These are phyloP conservation scores for Heliothis virescens DNA, from an alignment of 1,140 invertebrate species.

Conservation along the genomic window DNA sequence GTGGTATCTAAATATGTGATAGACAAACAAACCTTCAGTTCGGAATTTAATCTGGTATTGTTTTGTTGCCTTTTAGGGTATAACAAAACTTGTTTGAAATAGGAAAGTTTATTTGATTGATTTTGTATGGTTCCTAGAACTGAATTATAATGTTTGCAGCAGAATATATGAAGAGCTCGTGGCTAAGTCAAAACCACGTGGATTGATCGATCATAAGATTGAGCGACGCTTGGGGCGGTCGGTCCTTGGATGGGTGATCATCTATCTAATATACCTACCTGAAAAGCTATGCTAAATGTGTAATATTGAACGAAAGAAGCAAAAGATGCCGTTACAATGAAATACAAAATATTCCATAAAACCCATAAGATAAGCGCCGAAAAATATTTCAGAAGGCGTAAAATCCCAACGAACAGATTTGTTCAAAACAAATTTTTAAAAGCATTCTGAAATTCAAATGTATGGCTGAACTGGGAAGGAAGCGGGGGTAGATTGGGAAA, in stretches of 20 bases:
- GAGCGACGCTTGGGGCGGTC: too few relatives aligned
- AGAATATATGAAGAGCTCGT: too few relatives aligned
- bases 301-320: too few relatives aligned
- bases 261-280: too few relatives aligned
- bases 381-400: background rate
- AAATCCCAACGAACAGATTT: constrained; percentile 1
- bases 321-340: background rate
- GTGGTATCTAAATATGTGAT: constrained; percentile 6
- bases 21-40: background rate
- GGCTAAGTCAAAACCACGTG: too few relatives aligned
- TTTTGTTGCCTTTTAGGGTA: background rate
- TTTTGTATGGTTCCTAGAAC: background rate
- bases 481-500: background rate
- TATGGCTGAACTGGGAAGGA: background rate
- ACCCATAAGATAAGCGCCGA: background rate
- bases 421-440: constrained; percentile 27
- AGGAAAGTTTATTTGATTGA: background rate
- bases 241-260: too few relatives aligned
- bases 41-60: background rate
- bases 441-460: constrained; percentile 18
- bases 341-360: background rate
- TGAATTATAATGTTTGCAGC: too few relatives aligned
- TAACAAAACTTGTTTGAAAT: too few relatives aligned
- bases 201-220: too few relatives aligned
- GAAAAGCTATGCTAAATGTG: too few relatives aligned